phyloP scores from a whole-genome alignment of 2,113 vertebrate genomes.

The Colinus virginianus region DNA sequence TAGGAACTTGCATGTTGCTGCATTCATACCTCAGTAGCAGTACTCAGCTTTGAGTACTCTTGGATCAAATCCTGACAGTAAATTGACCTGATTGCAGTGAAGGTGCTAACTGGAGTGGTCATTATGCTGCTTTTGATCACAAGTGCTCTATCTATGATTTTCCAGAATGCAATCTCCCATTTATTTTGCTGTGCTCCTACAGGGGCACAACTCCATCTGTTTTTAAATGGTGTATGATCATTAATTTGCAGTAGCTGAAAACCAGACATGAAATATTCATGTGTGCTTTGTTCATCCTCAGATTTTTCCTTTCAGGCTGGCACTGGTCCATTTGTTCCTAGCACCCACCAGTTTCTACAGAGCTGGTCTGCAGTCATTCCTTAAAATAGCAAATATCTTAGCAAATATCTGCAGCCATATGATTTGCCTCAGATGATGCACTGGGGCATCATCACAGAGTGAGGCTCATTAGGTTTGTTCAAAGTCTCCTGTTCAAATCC shows the following conservation, averaged over 20 bases:
- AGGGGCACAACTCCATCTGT: neutral
- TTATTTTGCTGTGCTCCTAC: neutral
- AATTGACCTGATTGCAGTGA: neutral
- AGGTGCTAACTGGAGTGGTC: neutral
- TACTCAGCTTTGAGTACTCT: neutral
- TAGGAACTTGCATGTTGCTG: neutral
- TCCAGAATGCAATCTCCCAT: neutral
- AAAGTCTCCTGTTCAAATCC: neutral
- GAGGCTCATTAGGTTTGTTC: neutral
- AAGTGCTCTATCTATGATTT: neutral
- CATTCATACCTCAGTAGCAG: neutral
- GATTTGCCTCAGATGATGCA: fast-evolving
- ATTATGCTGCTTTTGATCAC: neutral
- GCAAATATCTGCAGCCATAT: neutral
- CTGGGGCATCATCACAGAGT: neutral
- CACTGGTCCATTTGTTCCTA: neutral
- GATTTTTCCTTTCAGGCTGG: neutral
- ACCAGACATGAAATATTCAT: neutral
- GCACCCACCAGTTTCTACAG: neutral
- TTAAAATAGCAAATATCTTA: neutral
- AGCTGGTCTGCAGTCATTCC: neutral
- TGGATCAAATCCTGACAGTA: neutral
- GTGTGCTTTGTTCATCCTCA: neutral
- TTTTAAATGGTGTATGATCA: neutral
- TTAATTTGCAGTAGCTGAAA: neutral